phyloP scores from a whole-genome alignment of 2,888 invertebrate species.

The Plagiodera versicolora region DNA sequence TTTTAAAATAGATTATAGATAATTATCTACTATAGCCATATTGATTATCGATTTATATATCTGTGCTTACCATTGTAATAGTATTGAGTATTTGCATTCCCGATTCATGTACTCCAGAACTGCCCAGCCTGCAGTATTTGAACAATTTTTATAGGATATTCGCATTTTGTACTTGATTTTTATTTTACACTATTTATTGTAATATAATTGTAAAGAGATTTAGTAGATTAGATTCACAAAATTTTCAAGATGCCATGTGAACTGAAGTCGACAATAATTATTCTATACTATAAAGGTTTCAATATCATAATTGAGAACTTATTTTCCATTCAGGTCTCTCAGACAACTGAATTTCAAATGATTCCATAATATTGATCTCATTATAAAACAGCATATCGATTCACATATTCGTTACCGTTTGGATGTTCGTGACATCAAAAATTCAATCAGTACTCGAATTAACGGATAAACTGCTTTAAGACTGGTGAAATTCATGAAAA shows the following conservation, averaged over 20 bases:
- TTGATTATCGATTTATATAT: neutral
- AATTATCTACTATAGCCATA: neutral
- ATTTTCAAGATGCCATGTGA: slow-evolving; percentile 20
- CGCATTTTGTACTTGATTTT: slow-evolving; percentile 14
- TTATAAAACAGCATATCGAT: neutral
- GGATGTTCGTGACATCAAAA: too few relatives aligned
- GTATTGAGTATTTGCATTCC: slow-evolving; percentile 20
- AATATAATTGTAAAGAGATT: slow-evolving; percentile 32
- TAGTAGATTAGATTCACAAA: slow-evolving; percentile 19
- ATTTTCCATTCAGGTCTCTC: neutral
- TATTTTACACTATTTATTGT: slow-evolving; percentile 27
- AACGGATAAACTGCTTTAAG: too few relatives aligned
- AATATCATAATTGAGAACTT: neutral
- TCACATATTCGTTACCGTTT: too few relatives aligned
- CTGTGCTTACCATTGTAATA: neutral
- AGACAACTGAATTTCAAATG: neutral
- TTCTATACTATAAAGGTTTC: slow-evolving; percentile 13
- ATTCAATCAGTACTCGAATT: too few relatives aligned
- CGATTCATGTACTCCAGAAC: slow-evolving; percentile 24
- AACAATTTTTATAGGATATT: slow-evolving; percentile 23
- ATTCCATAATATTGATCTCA: neutral
- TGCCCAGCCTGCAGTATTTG: slow-evolving; percentile 30
- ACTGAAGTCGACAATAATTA: slow-evolving; percentile 17
- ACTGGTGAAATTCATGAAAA: too few relatives aligned
- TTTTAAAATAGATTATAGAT: neutral